Percentiles rank a stretch among this genome's conserved stretches.
Evolutionary conservation across 2,113 vertebrate genomes (phyloP).

Genomic region (Dasypus novemcinctus): DNA sequence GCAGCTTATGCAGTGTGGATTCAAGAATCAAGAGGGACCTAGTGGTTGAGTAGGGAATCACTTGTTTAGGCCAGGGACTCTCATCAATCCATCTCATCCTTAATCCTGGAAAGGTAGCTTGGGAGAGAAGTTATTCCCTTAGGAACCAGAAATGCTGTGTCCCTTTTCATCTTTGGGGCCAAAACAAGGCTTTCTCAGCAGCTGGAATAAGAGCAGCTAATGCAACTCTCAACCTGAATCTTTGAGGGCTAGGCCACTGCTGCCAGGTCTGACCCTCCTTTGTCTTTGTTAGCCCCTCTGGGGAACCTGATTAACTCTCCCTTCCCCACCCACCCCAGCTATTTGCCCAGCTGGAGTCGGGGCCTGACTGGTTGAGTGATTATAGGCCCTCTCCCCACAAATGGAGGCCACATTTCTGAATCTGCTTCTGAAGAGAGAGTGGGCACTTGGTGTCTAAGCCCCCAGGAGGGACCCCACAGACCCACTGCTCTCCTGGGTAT

Average conservation of each 20-base stretch:
- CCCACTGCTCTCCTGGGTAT: not conserved
- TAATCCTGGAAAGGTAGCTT: slow-evolving; percentile 2
- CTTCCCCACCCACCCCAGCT: not conserved
- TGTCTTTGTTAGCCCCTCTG: not conserved
- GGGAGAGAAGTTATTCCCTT: not conserved
- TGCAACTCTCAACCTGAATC: not conserved
- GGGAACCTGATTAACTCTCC: slow-evolving; percentile 1
- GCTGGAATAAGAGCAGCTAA: not conserved
- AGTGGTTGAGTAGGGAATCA: not conserved
- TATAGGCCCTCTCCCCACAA: not conserved
- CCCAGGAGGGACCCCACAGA: slow-evolving; percentile 9
- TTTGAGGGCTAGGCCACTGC: not conserved
- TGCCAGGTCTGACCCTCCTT: not conserved
- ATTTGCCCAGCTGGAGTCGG: slow-evolving; percentile 61
- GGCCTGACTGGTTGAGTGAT: not conserved
- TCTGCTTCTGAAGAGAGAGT: slow-evolving; percentile 13
- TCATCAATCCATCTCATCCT: not conserved
- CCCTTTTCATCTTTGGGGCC: slow-evolving; percentile 18
- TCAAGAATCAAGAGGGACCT: not conserved
- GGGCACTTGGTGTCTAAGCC: not conserved
- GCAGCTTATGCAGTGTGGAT: slow-evolving; percentile 14
- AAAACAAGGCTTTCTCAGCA: slow-evolving; percentile 5
- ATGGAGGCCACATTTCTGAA: slow-evolving; percentile 57
- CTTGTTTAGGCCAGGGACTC: not conserved
- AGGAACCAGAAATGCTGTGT: not conserved